These are phyloP conservation scores for Mnemiopsis leidyi DNA, from an alignment of 37 sponge, comb jelly and placozoan species.

Conservation along the genomic window DNA sequence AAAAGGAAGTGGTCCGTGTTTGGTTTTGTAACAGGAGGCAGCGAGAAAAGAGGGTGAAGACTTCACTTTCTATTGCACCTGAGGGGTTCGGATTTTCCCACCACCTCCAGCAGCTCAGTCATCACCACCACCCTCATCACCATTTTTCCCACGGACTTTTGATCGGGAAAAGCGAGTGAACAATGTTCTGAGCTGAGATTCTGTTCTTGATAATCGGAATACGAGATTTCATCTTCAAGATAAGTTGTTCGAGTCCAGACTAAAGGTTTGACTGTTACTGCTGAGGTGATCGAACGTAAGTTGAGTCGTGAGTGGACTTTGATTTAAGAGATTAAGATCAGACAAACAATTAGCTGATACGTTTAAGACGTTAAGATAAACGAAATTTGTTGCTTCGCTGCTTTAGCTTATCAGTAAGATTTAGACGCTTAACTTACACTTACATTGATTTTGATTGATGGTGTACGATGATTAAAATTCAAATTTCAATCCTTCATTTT, in stretches of 20 bases:
- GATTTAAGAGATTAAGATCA: too few relatives aligned
- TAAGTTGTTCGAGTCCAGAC: too few relatives aligned
- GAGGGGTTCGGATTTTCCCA: conserved; percentile 61
- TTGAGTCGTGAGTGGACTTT: too few relatives aligned
- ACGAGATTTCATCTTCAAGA: too few relatives aligned
- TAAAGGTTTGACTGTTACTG: too few relatives aligned
- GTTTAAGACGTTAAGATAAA: not conserved
- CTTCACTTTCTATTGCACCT: conserved; percentile 41
- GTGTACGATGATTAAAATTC: too few relatives aligned
- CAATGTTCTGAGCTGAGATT: too few relatives aligned
- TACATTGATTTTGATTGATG: not conserved
- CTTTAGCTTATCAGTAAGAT: too few relatives aligned
- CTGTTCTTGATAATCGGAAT: too few relatives aligned
- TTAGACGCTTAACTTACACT: not conserved
- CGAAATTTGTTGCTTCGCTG: not conserved
- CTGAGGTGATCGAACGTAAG: too few relatives aligned
- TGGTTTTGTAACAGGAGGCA: conserved; percentile 99
- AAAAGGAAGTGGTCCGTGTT: conserved; percentile 92
- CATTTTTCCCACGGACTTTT: conserved; percentile 34
- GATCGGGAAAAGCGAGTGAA: conserved; percentile 56
- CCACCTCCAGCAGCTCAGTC: conserved; percentile 54
- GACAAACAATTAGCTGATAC: not conserved
- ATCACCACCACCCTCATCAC: conserved; percentile 21
- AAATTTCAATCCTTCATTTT: too few relatives aligned
- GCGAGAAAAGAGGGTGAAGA: conserved; percentile 80